Base-by-base conservation (phyloP, 2,113 vertebrate species). In the Suncus etruscus region DNA sequence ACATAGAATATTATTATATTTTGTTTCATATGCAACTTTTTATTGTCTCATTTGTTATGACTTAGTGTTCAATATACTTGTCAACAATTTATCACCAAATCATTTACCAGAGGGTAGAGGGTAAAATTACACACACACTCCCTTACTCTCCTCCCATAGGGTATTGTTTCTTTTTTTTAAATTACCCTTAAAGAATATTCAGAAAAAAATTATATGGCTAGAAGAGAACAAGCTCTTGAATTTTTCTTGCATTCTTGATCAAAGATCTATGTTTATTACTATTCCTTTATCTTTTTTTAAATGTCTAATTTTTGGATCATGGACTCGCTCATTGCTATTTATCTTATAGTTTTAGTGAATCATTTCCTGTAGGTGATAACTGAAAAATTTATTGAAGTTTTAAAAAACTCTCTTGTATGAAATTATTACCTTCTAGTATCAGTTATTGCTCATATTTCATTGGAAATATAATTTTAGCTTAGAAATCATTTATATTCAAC, bases 81-180 rank as follows among this genome's bases (percentile, higher is more conserved):
- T 31, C 25, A 88, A 7, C 29, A 88, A 47, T 88, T 80, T 18
- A 79, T 70, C 75, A 58, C 50, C 32, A 70, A 45, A 80, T 65
- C 45, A 16, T 69, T 29, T 66, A 47, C n/a, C 22, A 76, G 39
- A 65, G 20, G 72, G 8, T 74, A 32, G 31, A 47, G 70, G 7
- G 58, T 61, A 20, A 61, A 20, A 61, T 61, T 22, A 61, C 16
- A 54, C 54, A 61, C 58, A 61, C 20, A 61, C 22, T 61, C 16
- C 58, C 58, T 20, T 47, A 6, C 24, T 15, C 5, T 68, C 7
- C 0, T 25, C 39, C 12, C 27, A 78, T 61, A 6, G 18, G n/a
- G 45, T 79, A 45, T 69, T 45, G 39, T 70, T 79, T 87, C 48
- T 47, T 87, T 47, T 87, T 54, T 70, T 63, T 7, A 29, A 86